Evolutionary conservation across 2,797 vertebrate genomes (phyloP), one percentile per base, ranked within the genome.

Genomic region (Hippocampus kuda): DNA sequence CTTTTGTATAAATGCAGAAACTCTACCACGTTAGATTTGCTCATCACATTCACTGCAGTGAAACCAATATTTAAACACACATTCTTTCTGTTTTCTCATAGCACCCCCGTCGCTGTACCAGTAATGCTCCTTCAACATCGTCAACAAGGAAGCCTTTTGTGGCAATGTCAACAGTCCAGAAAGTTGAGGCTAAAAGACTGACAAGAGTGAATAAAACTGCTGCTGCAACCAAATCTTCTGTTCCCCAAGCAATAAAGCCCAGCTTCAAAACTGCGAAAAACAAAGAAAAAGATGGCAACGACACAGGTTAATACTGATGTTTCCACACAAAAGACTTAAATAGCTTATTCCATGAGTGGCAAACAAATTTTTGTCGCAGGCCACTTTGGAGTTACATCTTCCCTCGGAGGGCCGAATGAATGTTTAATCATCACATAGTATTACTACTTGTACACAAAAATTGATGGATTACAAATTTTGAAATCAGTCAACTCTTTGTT

Each of bases 101-200:
- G 85, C 44, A 9, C 27, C 68, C 70, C 59, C 57, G 2, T 15
- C 66, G 76, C 48, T 70, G 79, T 44, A 68, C 56, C 0, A 1
- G 56, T 34, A 70, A 63, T 65, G 60, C 48, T 60, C 22, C 70
- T 26, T 57, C 76, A 38, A 59, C 68, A 20, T 65, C 70, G 10
- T 68, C 73, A 18, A 24, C 34, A 61, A 85, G 67, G 74, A 90
- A 73, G 69, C 61, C 79, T 46, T 22, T 73, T 24, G 41, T 66
- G 6, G 62, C 78, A 61, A 66, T 73, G 12, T 41, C 0, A 1
- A 82, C 78, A 75, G 79, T 75, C 53, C 72, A 72, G 56, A 72
- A 44, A 5, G 44, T 44, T 12, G 68, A 79, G 48, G 59, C 69
- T 5, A 77, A 62, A 13, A 42, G 75, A 20, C 22, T 60, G 1